A percentile compares a stretch with the other conserved stretches of the same genome.
Conservation (phyloP, 2,113 vertebrate genomes). For the Eulemur macaco region DNA sequence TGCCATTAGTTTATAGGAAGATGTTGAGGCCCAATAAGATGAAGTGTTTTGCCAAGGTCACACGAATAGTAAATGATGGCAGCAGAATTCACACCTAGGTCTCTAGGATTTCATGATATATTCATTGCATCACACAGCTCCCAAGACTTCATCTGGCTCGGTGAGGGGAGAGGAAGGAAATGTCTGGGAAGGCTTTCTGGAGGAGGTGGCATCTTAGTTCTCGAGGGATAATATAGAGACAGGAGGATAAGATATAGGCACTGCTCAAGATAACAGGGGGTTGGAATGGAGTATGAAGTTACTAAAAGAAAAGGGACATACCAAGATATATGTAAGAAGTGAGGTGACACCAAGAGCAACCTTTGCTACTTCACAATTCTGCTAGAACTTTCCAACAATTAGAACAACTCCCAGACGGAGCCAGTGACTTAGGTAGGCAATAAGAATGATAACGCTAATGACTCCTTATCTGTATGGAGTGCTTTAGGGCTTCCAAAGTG, state of each 20-base stretch:
- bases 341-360: neutral
- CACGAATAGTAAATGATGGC: neutral
- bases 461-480: neutral
- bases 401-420: neutral
- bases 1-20: neutral
- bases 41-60: neutral
- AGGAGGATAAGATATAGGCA: neutral
- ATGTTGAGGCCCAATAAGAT: neutral
- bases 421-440: neutral
- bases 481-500: neutral
- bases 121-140: neutral
- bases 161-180: neutral
- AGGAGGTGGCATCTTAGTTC: neutral
- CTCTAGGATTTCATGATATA: neutral
- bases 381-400: neutral
- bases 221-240: neutral
- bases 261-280: neutral
- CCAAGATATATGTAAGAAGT: neutral
- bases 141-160: neutral
- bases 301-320: neutral
- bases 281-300: neutral
- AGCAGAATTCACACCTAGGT: neutral
- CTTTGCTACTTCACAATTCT: neutral
- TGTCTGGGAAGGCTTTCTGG: conserved; percentile 10
- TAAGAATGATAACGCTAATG: neutral